These are phyloP conservation scores for Drosophila peninsularis DNA, from an alignment of 2,888 invertebrate species.

Conservation along the genomic window DNA sequence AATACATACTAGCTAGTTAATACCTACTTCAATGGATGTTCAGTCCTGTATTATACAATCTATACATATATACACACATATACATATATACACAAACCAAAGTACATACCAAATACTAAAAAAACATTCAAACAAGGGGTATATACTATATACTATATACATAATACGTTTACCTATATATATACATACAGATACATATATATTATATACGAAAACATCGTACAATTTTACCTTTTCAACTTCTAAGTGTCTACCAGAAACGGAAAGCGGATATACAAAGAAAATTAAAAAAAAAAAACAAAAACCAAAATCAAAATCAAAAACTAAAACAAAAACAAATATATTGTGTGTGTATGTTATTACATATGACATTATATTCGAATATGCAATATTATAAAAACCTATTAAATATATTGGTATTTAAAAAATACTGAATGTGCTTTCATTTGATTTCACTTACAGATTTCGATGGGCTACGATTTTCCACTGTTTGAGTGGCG, in stretches of 20 bases:
- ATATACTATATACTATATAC: constrained; percentile 42
- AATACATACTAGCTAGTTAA: constrained; percentile 37
- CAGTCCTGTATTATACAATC: constrained; percentile 51
- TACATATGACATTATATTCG: constrained; percentile 41
- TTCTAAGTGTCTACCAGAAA: constrained; percentile 80
- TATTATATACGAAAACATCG: constrained; percentile 54
- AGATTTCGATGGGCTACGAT: not conserved
- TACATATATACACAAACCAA: constrained; percentile 33
- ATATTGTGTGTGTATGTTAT: constrained; percentile 56
- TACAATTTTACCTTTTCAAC: constrained; percentile 81
- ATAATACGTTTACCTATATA: constrained; percentile 19
- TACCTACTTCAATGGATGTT: constrained; percentile 33
- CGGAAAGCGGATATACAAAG: constrained; percentile 55
- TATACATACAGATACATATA: constrained; percentile 37
- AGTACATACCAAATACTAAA: constrained; percentile 32
- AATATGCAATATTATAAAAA: constrained; percentile 55
- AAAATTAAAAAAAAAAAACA: not conserved
- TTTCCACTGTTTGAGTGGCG: not conserved
- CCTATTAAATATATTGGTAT: constrained; percentile 74
- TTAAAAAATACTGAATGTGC: constrained; percentile 40
- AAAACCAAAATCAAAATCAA: constrained; percentile 10
- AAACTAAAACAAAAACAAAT: constrained; percentile 24
- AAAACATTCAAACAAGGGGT: constrained; percentile 33
- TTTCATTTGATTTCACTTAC: not conserved
- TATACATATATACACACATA: constrained; percentile 36